These are phyloP conservation scores for Rhabdomys dilectus DNA, from an alignment of 2,113 vertebrate species.

Conservation along the genomic window DNA sequence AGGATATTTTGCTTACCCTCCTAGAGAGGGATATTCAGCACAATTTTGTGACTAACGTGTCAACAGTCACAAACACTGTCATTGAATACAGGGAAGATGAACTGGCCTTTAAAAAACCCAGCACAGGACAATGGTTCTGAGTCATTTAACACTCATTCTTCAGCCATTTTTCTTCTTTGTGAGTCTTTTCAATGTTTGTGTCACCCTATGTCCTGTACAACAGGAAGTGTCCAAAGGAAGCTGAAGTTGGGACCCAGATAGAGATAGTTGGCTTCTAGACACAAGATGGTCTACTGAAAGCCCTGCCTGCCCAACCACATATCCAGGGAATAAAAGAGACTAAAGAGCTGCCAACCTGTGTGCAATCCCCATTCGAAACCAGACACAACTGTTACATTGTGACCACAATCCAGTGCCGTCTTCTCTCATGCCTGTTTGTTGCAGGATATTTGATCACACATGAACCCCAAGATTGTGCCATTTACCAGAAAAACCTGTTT, in stretches of 20 bases:
- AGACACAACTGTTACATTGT: not conserved
- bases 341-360: not conserved
- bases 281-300: constrained; percentile 59
- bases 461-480: too few relatives aligned
- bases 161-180: constrained; percentile 72
- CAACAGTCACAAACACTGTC: constrained; percentile 56
- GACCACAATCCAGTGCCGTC: not conserved
- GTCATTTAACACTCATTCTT: constrained; percentile 65
- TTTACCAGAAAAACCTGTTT: too few relatives aligned
- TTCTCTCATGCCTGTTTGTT: not conserved
- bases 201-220: constrained; percentile 41
- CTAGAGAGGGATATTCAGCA: not conserved
- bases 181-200: constrained; percentile 56
- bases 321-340: not conserved
- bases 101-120: constrained; percentile 58
- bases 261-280: constrained; percentile 49
- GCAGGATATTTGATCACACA: too few relatives aligned
- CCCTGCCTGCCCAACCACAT: not conserved
- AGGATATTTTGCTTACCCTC: not conserved
- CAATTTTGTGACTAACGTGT: not conserved
- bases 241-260: constrained; percentile 42
- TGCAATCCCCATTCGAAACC: not conserved
- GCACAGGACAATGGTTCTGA: constrained; percentile 54
- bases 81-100: constrained; percentile 13
- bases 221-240: constrained; percentile 46